Percentiles rank a stretch among this genome's conserved stretches.
Conservation (phyloP, 2,113 vertebrate genomes). For the Cinclus cinclus region DNA sequence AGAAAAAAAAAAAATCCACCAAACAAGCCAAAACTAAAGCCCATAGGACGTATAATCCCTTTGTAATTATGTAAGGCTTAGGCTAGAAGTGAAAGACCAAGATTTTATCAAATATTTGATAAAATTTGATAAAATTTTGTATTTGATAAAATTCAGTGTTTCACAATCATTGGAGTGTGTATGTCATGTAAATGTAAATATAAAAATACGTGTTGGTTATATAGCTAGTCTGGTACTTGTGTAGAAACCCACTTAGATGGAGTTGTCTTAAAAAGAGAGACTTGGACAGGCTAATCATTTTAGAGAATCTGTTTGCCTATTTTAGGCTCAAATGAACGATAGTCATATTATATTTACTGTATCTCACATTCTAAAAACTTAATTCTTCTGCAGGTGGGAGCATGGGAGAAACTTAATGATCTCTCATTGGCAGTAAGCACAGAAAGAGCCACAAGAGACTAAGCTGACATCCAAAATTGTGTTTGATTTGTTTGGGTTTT, state of each 20-base stretch:
- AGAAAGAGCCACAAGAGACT: background rate
- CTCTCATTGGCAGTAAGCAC: background rate
- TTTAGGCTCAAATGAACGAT: background rate
- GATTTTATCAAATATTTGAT: background rate
- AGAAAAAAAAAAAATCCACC: background rate
- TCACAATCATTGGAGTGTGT: background rate
- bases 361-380: background rate
- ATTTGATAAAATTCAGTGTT: background rate
- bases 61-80: background rate
- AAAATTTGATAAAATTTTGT: too few species aligned
- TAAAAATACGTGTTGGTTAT: background rate
- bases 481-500: background rate
- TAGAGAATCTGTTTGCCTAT: background rate
- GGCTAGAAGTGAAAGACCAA: background rate
- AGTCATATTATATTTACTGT: background rate
- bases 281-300: background rate
- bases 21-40: background rate
- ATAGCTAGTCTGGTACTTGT: background rate
- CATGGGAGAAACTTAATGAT: background rate
- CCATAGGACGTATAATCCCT: background rate
- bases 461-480: background rate
- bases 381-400: background rate
- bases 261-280: background rate
- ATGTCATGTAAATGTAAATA: background rate
- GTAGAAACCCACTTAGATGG: background rate